These are phyloP conservation scores for Sebastes diaconus DNA, from an alignment of 2,797 vertebrate genomes.

Conservation along the genomic window DNA sequence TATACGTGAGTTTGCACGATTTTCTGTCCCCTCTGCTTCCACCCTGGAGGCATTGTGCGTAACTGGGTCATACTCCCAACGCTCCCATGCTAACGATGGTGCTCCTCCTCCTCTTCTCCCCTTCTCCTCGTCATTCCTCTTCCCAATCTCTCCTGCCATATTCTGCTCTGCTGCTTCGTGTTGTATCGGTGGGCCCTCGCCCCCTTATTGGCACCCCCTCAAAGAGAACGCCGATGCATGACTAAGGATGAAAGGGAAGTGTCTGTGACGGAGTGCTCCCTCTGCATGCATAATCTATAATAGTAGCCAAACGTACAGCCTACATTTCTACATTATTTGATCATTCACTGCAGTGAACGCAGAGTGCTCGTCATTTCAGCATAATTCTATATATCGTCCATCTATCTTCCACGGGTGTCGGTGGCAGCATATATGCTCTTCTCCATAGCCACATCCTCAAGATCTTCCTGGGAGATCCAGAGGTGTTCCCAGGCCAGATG, in stretches of 20 bases:
- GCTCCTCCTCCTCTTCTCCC: conserved; percentile 44
- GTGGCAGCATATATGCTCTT: background rate
- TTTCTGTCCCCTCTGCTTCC: conserved; percentile 13
- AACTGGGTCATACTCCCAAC: conserved; percentile 75
- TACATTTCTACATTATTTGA: conserved; percentile 17
- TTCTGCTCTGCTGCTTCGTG: conserved; percentile 47
- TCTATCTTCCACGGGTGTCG: background rate
- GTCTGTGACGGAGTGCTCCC: conserved; percentile 1
- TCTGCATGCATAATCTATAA: conserved; percentile 35
- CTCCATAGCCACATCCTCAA: background rate
- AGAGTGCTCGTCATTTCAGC: background rate
- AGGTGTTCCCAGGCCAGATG: background rate
- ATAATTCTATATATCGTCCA: background rate
- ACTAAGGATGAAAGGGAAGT: conserved; percentile 53
- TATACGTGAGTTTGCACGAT: conserved; percentile 8
- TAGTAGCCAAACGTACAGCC: background rate
- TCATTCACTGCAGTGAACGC: background rate
- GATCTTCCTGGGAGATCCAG: background rate
- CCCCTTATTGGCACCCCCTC: conserved; percentile 40
- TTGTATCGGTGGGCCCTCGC: conserved; percentile 9
- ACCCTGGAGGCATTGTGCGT: conserved; percentile 65
- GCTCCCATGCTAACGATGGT: conserved; percentile 37
- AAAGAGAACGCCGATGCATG: conserved; percentile 54
- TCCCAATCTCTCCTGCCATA: conserved; percentile 16
- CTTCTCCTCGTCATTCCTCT: conserved; percentile 27